phyloP scores from a whole-genome alignment of 2,888 invertebrate genomes.

The Eristalis tenax region DNA sequence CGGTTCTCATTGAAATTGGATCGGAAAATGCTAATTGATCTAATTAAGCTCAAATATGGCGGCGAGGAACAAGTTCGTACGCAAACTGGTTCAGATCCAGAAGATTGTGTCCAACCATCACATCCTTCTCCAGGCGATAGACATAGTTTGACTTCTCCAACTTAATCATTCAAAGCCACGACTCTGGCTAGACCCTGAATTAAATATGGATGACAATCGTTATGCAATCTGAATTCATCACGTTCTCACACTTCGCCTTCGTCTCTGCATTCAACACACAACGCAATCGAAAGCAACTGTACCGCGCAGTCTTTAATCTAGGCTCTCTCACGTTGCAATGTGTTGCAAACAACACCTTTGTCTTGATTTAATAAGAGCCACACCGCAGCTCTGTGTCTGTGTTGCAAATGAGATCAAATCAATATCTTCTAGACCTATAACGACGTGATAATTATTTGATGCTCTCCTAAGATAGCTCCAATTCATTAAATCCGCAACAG shows the following conservation, averaged over 20 bases:
- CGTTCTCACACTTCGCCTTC: not conserved
- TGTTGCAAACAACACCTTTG: conserved; percentile 37
- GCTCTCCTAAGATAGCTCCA: conserved; percentile 58
- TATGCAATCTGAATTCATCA: not conserved
- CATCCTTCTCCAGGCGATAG: no score
- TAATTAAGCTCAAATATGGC: not conserved
- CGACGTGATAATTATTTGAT: conserved; percentile 72
- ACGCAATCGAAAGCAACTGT: conserved; percentile 22
- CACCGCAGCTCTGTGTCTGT: conserved; percentile 11
- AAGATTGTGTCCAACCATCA: no score
- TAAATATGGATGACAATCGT: not conserved
- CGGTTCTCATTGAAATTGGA: not conserved
- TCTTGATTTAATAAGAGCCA: conserved; percentile 17
- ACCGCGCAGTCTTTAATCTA: conserved; percentile 5
- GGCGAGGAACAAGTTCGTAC: not conserved
- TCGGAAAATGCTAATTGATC: not conserved
- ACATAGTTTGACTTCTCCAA: no score
- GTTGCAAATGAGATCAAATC: conserved; percentile 60
- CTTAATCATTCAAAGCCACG: no score
- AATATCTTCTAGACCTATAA: conserved; percentile 62
- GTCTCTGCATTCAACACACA: not conserved
- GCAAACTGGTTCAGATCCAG: not conserved
- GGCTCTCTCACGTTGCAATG: conserved; percentile 22
- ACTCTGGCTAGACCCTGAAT: not conserved
- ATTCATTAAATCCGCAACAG: conserved; percentile 60